These are phyloP conservation scores for Percopsis transmontana DNA, from an alignment of 2,113 vertebrate genomes.

Conservation along the genomic window DNA sequence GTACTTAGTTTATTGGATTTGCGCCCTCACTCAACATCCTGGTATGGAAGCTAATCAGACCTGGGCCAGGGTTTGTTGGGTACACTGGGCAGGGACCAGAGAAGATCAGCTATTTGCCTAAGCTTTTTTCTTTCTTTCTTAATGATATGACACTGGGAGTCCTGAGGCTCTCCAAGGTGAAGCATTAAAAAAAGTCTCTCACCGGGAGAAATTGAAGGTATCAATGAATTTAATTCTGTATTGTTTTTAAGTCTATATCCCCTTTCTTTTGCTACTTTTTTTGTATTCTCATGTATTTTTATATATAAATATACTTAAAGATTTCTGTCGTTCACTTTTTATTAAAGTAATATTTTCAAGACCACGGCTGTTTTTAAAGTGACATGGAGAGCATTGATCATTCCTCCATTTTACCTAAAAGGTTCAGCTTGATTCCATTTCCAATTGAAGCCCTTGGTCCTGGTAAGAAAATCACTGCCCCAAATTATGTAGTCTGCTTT, in stretches of 20 bases:
- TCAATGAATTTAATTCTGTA: conserved; percentile 72
- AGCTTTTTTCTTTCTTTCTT: conserved; percentile 37
- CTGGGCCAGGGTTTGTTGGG: conserved; percentile 45
- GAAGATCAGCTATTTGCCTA: conserved; percentile 57
- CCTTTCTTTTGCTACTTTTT: conserved; percentile 82
- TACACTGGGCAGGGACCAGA: conserved; percentile 73
- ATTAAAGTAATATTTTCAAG: conserved; percentile 81
- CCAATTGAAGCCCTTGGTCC: conserved; percentile 52
- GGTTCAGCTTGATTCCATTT: conserved; percentile 51
- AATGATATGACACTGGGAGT: conserved; percentile 57
- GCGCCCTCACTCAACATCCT: conserved; percentile 43
- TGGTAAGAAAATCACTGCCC: conserved; percentile 59
- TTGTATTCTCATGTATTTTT: conserved; percentile 83
- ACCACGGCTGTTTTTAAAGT: conserved; percentile 76
- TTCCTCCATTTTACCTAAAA: conserved; percentile 57
- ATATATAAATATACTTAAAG: conserved; percentile 82
- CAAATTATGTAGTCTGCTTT: conserved; percentile 53
- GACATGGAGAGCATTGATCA: conserved; percentile 60
- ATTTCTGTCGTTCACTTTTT: conserved; percentile 81
- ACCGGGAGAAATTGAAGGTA: conserved; percentile 72
- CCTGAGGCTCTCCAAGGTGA: conserved; percentile 56
- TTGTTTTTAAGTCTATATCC: conserved; percentile 74
- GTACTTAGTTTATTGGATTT: conserved; percentile 50
- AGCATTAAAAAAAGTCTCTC: conserved; percentile 51
- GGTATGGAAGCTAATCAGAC: conserved; percentile 37